Evolutionary conservation across 2,113 vertebrate genomes (phyloP), one percentile per base, ranked within the genome.

Genomic region (Oncorhynchus mykiss): DNA sequence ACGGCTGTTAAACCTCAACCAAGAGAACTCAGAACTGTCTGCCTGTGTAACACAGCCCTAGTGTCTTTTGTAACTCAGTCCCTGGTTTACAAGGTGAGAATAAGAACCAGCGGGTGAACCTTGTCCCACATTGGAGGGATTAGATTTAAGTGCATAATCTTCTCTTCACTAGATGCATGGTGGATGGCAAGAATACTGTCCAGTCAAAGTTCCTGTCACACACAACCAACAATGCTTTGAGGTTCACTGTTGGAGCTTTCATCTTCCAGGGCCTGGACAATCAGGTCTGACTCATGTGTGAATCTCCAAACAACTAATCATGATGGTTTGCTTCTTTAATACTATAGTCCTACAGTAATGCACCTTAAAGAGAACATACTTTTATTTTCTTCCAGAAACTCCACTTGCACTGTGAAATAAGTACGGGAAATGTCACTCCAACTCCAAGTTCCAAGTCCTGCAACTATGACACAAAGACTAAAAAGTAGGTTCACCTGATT

Each of bases 331-430:
- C 5, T 57, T 57, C 1, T 57, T 6, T 57, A 1, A 57, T 57
- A 57, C 54, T 18, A 20, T 20, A 6, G 16, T 4, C 9, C 39
- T 45, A 12, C 39, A 45, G 39, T 45, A 45, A 45, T 45, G 39
- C 39, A 45, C 39, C 39, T 45, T 45, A 2, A 39, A 45, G 0
- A 45, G 39, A 45, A 45, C 1, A 0, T n/a, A n/a, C n/a, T n/a
- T 16, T 18, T 18, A 18, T 54, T 54, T 18, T 4, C 49, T 54
- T 77, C 48, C 59, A 93, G 92, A 25, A 73, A 48, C 80, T 92
- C 71, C 89, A 78, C 84, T 68, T 94, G 78, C 91, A 93, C 69
- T 94, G 92, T 75, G 78, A 90, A 1, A n/a, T 92, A 29, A 48
- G 48, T 9, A 0, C 80, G n/a, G 88, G 83, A 11, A 4, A 14